Conservation (phyloP, 2,888 invertebrate genomes). For the Erannis defoliaria region DNA sequence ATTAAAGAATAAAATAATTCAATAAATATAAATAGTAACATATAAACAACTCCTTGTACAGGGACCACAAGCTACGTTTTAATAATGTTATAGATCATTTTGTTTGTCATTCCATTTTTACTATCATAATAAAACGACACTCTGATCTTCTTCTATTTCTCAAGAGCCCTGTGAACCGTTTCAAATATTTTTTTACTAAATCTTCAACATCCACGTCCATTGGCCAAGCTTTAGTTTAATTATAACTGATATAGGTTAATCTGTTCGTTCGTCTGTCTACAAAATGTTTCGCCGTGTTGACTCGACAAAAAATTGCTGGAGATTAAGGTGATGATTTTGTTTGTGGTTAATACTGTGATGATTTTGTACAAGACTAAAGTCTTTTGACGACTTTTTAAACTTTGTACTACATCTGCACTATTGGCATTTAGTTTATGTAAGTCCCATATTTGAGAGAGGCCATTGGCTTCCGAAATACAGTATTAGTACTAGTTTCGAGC, state of each 20-base stretch:
- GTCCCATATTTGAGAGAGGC: too few species aligned
- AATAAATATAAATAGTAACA: too few species aligned
- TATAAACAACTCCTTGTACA: too few species aligned
- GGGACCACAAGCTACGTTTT: too few species aligned
- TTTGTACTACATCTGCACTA: too few species aligned
- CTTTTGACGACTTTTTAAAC: too few species aligned
- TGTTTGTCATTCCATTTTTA: not conserved
- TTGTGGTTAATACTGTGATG: not conserved
- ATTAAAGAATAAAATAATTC: too few species aligned
- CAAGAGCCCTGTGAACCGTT: conserved; percentile 10
- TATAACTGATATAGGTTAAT: conserved; percentile 60
- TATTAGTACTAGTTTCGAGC: too few species aligned
- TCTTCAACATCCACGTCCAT: conserved; percentile 21
- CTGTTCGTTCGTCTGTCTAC: conserved; percentile 55
- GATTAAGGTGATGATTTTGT: conserved; percentile 7
- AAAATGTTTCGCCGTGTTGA: conserved; percentile 31
- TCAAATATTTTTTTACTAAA: conserved; percentile 17
- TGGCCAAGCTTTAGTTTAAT: conserved; percentile 34
- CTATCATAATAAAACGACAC: not conserved
- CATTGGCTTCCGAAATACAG: too few species aligned
- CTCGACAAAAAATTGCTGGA: not conserved
- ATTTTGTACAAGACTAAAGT: not conserved
- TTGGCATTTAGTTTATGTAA: too few species aligned
- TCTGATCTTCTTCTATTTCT: not conserved
- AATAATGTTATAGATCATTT: too few species aligned